Evolutionary conservation across 2,888 invertebrate species (phyloP).

Genomic region (Anoplius nigerrimus): DNA sequence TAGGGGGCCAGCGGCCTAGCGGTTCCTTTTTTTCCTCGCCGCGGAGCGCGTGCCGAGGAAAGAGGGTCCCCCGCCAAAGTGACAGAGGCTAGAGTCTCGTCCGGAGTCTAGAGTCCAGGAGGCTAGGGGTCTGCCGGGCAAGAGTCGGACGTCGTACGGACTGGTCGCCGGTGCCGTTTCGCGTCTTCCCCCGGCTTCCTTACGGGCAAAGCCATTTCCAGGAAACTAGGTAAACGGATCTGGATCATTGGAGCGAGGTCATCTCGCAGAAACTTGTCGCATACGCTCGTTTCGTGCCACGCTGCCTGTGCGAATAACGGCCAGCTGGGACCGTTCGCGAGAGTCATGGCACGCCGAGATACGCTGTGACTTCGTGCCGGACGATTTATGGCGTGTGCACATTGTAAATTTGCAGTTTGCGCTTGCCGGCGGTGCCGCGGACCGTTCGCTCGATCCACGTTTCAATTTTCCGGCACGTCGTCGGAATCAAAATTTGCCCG

Average conservation of each 20-base stretch:
- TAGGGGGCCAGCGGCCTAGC: slow-evolving; percentile 55
- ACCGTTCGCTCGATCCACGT: too few relatives aligned
- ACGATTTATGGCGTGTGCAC: slow-evolving; percentile 35
- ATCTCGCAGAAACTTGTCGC: slow-evolving; percentile 33
- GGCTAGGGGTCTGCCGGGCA: neutral
- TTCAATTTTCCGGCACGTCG: too few relatives aligned
- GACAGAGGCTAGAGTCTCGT: neutral
- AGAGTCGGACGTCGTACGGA: slow-evolving; percentile 24
- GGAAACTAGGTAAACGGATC: slow-evolving; percentile 63
- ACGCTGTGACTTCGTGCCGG: slow-evolving; percentile 39
- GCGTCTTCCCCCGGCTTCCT: slow-evolving; percentile 12
- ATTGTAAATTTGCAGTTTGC: too few relatives aligned
- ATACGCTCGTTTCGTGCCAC: slow-evolving; percentile 51
- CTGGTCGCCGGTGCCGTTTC: slow-evolving; percentile 24
- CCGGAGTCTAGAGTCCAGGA: too few relatives aligned
- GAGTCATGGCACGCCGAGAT: too few relatives aligned
- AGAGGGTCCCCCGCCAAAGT: neutral
- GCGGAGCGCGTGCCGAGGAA: slow-evolving; percentile 40
- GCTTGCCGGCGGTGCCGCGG: too few relatives aligned
- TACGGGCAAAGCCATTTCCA: slow-evolving; percentile 32
- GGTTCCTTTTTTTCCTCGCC: slow-evolving; percentile 46
- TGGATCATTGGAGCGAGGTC: slow-evolving; percentile 52
- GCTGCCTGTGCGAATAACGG: slow-evolving; percentile 59
- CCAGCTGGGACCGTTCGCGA: slow-evolving; percentile 24
- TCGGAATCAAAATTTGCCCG: too few relatives aligned